Evolutionary conservation across 2,797 vertebrate species (phyloP).

Genomic region (Liparis tanakae): DNA sequence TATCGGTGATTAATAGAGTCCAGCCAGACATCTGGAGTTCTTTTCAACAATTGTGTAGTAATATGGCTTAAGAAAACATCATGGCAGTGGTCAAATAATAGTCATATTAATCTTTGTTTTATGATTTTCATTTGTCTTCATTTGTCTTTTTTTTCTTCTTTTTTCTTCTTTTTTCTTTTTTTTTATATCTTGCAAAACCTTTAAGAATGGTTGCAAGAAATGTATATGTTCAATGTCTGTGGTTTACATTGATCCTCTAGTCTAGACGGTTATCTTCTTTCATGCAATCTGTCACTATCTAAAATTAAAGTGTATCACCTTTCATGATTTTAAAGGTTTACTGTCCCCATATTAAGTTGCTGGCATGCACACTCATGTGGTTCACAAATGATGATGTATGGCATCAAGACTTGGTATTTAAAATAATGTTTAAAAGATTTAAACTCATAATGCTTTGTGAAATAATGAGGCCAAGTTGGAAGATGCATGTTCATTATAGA

Average conservation of each 20-base stretch:
- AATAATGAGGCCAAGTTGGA: conserved; percentile 48
- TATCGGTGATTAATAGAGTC: neutral
- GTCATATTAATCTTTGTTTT: neutral
- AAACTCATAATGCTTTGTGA: conserved; percentile 23
- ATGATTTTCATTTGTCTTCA: neutral
- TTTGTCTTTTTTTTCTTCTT: neutral
- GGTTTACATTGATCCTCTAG: conserved; percentile 2
- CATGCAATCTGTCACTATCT: neutral
- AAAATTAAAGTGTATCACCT: conserved; percentile 13
- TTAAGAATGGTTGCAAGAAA: neutral
- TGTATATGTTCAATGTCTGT: neutral
- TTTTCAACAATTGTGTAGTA: neutral
- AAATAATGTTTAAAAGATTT: neutral
- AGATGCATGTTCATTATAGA: conserved; percentile 46
- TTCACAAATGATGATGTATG: conserved; percentile 8
- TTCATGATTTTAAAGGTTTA: conserved; percentile 18
- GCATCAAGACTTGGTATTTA: conserved; percentile 1
- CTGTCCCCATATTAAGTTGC: conserved; percentile 12
- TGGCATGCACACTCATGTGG: neutral
- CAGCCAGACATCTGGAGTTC: neutral
- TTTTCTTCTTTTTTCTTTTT: neutral
- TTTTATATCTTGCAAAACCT: neutral
- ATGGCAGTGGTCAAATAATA: neutral
- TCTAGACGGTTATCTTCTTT: neutral
- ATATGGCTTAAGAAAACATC: neutral